Conservation (phyloP, 2,888 invertebrate genomes). For the Anarsia innoxiella region DNA sequence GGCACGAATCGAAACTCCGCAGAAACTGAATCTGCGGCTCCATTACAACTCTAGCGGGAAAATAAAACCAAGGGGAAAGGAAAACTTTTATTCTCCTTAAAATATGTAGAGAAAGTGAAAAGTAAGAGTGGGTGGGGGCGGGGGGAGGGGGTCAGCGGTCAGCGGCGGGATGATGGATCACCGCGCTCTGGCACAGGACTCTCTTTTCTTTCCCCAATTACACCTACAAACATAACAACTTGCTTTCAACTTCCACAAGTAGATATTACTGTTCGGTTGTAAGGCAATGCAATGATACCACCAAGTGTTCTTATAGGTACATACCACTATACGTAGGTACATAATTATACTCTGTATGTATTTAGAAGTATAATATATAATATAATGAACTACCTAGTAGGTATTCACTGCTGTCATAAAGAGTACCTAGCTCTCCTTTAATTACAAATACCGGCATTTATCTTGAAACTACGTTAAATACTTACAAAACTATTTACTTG, state of each 20-base stretch:
- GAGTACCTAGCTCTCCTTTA: no score
- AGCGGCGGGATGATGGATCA: slow-evolving; percentile 74
- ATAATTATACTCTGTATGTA: no score
- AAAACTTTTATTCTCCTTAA: slow-evolving; percentile 74
- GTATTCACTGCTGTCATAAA: no score
- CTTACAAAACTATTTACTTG: no score
- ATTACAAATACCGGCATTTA: no score
- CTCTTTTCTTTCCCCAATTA: slow-evolving; percentile 64
- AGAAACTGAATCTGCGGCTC: slow-evolving; percentile 37
- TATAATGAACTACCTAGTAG: no score
- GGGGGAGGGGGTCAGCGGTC: slow-evolving; percentile 50
- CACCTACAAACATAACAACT: slow-evolving; percentile 57
- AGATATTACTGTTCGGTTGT: no score
- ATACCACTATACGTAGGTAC: no score
- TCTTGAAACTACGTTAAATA: no score
- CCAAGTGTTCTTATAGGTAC: no score
- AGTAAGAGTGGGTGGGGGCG: slow-evolving; percentile 51
- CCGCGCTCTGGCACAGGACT: slow-evolving; percentile 49
- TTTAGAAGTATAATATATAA: no score
- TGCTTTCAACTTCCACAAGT: slow-evolving; percentile 6
- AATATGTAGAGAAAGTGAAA: slow-evolving; percentile 76
- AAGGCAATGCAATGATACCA: no score
- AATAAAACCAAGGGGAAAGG: slow-evolving; percentile 58
- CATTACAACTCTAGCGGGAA: slow-evolving; percentile 52
- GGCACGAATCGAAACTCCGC: slow-evolving; percentile 35